These are phyloP conservation scores for Branchellion lobata DNA, from an alignment of 2,888 invertebrate genomes.

Conservation along the genomic window DNA sequence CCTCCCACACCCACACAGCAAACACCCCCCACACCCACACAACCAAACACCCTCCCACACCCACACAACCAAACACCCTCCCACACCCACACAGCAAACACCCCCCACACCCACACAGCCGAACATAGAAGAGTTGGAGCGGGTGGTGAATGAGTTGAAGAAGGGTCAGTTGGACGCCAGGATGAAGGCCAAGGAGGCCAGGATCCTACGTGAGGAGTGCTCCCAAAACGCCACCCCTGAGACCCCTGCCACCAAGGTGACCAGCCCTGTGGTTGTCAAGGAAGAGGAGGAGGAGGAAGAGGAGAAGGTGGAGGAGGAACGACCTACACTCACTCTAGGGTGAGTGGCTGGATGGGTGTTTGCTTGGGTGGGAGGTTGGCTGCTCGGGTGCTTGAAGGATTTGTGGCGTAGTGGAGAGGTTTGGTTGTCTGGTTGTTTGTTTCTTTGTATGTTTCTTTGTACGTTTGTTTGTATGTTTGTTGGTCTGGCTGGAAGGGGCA, in stretches of 20 bases:
- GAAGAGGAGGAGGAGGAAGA: not conserved
- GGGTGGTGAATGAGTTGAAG: slow-evolving; percentile 73
- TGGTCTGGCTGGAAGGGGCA: too few species aligned
- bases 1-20: too few species aligned
- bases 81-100: too few species aligned
- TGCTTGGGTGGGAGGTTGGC: not conserved
- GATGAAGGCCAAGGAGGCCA: slow-evolving; percentile 57
- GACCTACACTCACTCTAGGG: slow-evolving; percentile 39
- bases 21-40: too few species aligned
- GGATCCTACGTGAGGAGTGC: slow-evolving; percentile 53
- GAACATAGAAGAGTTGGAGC: slow-evolving; percentile 74
- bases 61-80: too few species aligned
- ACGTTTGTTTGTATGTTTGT: too few species aligned
- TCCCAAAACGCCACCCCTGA: slow-evolving; percentile 56
- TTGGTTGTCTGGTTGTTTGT: too few species aligned
- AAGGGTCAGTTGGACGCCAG: slow-evolving; percentile 73
- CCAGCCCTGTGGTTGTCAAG: not conserved
- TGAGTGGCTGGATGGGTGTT: not conserved
- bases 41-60: too few species aligned
- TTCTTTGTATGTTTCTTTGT: too few species aligned
- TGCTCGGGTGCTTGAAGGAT: not conserved
- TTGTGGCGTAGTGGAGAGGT: too few species aligned
- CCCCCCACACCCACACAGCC: slow-evolving; percentile 66
- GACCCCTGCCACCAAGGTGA: not conserved
- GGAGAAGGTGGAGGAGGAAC: slow-evolving; percentile 22